A percentile compares a stretch with the other conserved stretches of the same genome.
Evolutionary conservation across 2,888 invertebrate genomes (phyloP).

Genomic region (Cerastoderma edule): DNA sequence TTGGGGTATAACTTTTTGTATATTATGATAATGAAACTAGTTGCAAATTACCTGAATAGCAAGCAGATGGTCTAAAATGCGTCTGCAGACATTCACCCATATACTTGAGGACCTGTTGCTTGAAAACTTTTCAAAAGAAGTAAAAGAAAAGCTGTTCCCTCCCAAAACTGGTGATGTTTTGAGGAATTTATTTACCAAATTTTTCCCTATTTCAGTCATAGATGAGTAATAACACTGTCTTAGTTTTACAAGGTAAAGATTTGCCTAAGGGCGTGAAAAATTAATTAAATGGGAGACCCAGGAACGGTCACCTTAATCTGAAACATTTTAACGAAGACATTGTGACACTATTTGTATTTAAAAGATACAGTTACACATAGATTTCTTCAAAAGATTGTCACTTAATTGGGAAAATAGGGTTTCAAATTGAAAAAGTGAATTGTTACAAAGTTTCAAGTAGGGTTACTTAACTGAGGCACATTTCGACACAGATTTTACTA

Average conservation of each 20-base stretch:
- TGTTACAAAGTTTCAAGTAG: slow-evolving; percentile 14
- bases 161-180: slow-evolving; percentile 10
- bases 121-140: too few relatives aligned
- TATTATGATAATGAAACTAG: too few relatives aligned
- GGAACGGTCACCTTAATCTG: slow-evolving; percentile 24
- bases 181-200: slow-evolving; percentile 13
- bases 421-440: not conserved
- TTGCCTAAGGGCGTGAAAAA: slow-evolving; percentile 17
- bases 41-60: too few relatives aligned
- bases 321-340: not conserved
- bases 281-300: slow-evolving; percentile 9
- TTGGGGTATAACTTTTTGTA: too few relatives aligned
- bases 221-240: slow-evolving; percentile 23
- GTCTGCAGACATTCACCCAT: too few relatives aligned
- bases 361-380: not conserved
- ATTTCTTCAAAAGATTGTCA: not conserved
- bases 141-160: too few relatives aligned
- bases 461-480: not conserved
- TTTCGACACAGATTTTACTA: too few relatives aligned
- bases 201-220: not conserved
- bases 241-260: slow-evolving; percentile 11
- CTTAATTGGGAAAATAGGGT: not conserved
- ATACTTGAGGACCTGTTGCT: too few relatives aligned
- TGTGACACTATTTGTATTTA: slow-evolving; percentile 13
- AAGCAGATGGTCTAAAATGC: too few relatives aligned